These are phyloP conservation scores for Orthosia incerta DNA, from an alignment of 2,888 invertebrate species.

Conservation along the genomic window DNA sequence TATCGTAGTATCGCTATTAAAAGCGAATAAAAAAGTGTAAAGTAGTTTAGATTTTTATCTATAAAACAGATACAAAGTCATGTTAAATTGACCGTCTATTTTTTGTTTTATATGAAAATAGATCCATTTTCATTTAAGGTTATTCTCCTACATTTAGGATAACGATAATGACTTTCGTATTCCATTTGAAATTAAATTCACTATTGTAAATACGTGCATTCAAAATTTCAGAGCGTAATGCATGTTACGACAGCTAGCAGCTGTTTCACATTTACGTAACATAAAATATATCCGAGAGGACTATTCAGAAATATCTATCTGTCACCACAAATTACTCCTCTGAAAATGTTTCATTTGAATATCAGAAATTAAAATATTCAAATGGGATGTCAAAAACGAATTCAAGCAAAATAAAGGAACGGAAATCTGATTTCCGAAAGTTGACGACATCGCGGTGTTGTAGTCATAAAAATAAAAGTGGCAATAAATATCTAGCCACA, in stretches of 20 bases:
- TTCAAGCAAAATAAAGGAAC: constrained; percentile 20
- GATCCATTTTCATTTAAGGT: not conserved
- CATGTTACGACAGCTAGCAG: constrained; percentile 27
- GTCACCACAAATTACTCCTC: constrained; percentile 13
- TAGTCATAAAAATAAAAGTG: constrained; percentile 47
- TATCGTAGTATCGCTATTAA: constrained; percentile 27
- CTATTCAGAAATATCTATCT: constrained; percentile 18
- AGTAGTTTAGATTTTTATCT: constrained; percentile 41
- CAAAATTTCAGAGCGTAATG: constrained; percentile 5
- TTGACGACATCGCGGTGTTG: constrained; percentile 21
- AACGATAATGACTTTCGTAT: not conserved
- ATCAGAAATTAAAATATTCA: constrained; percentile 24
- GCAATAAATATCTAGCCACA: constrained; percentile 41
- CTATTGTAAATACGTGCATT: not conserved
- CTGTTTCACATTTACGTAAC: constrained; percentile 36
- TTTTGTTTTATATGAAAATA: not conserved
- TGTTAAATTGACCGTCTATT: not conserved
- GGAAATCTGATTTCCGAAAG: constrained; percentile 30
- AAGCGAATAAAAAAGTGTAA: constrained; percentile 1
- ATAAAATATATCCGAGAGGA: constrained; percentile 3
- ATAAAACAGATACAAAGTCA: not conserved
- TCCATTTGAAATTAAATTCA: not conserved
- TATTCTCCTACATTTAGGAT: not conserved
- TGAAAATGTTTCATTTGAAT: constrained; percentile 25
- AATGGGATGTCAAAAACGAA: constrained; percentile 12